Evolutionary conservation across 1,140 invertebrate genomes (phyloP).

Genomic region (Ceratosolen fusciceps): DNA sequence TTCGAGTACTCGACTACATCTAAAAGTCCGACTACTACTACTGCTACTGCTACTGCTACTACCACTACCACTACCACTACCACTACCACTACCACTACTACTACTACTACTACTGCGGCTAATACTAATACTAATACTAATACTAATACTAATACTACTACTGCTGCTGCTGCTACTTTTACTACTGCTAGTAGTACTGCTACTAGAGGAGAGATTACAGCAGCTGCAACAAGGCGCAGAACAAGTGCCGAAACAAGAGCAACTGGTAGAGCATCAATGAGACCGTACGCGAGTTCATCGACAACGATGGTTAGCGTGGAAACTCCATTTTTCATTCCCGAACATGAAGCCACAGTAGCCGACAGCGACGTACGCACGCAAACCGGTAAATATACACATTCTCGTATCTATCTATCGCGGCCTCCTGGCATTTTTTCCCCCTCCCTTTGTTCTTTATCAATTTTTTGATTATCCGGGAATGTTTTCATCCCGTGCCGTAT

Average conservation of each 20-base stretch:
- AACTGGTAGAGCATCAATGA: slow-evolving; percentile 53
- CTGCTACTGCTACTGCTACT: too few relatives aligned
- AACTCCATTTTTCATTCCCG: slow-evolving; percentile 49
- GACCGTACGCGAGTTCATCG: slow-evolving; percentile 19
- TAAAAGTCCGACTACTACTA: slow-evolving; percentile 32
- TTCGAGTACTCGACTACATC: neutral
- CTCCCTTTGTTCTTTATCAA: too few relatives aligned
- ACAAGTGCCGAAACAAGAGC: slow-evolving; percentile 52
- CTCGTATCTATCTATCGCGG: too few relatives aligned
- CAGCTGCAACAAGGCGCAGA: neutral
- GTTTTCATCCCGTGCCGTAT: too few relatives aligned
- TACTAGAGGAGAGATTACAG: slow-evolving; percentile 9
- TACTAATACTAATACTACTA: too few relatives aligned
- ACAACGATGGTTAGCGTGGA: slow-evolving; percentile 49
- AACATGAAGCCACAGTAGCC: slow-evolving; percentile 46
- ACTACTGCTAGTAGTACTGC: too few relatives aligned
- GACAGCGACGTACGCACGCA: slow-evolving; percentile 37
- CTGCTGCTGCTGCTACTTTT: slow-evolving; percentile 20
- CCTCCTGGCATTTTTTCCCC: too few relatives aligned
- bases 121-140: too few relatives aligned
- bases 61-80: too few relatives aligned
- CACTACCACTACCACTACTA: too few relatives aligned
- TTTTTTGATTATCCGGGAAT: too few relatives aligned
- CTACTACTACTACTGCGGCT: too few relatives aligned
- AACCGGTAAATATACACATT: slow-evolving; percentile 30